Base-by-base conservation (phyloP, 92 coral and sea anemone species). In the Umimayanthus kanabou region DNA sequence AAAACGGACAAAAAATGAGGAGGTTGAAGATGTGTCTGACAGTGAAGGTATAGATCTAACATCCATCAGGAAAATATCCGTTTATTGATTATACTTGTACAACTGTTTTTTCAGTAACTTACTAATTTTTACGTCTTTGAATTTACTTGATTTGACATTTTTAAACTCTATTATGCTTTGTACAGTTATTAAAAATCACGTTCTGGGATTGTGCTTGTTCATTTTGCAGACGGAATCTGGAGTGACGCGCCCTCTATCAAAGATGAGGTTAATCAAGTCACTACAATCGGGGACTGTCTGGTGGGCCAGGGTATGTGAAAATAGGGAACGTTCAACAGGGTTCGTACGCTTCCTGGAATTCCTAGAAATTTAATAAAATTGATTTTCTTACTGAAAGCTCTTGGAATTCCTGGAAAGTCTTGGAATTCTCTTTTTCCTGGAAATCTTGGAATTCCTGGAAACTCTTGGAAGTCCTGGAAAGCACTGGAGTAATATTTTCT, bases 1-100 rank as follows among this genome's bases (percentile, higher is more conserved):
- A 61, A 94, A 94, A 87, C 92, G 95, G 73, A 86, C 29, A 75
- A 92, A 88, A 66, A 90, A 88, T 26, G 91, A 91, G n/a, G 58
- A 76, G 0, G 58, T 81, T 11, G 72, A 76, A 9, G 86, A 50
- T 22, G 49, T 40, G 39, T 81, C 45, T 4, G 90, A 86, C 22
- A 28, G 42, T 43, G 87, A 39, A 76, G 73, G 75, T 53, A 75
- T 23, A 50, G 37, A 1, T 72, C 37, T 11, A 39, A 15, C 3
- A 16, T 66, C 45, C 7, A 67, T 42, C 45, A 4, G 58, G 20
- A 53, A 53, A 47, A 47, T 47, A 10, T 10, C 53, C 8, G 14
- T 8, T 6, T 47, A 8, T 8, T 47, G 10, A 53, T 53, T 14
- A 15, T 1, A 53, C 20, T 53, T 53, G 58, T 13, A 13, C 58